Evolutionary conservation across 2,113 vertebrate genomes (phyloP).

Genomic region (Gopherus evgoodei): DNA sequence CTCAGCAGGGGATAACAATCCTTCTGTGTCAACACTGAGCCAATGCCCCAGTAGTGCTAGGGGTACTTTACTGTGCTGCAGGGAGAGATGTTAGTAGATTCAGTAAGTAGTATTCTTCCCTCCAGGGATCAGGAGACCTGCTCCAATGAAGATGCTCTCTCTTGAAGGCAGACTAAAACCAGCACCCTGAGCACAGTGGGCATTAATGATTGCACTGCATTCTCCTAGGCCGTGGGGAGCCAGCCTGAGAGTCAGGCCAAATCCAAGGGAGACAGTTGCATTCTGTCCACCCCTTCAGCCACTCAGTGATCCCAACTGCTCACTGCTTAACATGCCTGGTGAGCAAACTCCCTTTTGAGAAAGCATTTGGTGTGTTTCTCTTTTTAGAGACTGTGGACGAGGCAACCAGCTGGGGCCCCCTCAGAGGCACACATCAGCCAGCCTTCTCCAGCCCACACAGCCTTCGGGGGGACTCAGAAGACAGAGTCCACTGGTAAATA

Average conservation of each 20-base stretch:
- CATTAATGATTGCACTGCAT: neutral
- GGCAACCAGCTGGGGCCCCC: neutral
- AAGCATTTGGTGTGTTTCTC: neutral
- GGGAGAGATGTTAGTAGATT: neutral
- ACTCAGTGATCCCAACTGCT: neutral
- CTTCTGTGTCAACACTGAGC: neutral
- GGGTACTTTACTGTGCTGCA: neutral
- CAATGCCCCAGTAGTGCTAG: neutral
- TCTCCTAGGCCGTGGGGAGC: neutral
- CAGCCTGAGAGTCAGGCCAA: neutral
- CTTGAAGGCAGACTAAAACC: neutral
- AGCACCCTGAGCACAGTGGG: neutral
- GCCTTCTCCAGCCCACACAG: neutral
- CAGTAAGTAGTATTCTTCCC: neutral
- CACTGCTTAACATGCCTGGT: neutral
- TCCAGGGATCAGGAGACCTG: accelerated
- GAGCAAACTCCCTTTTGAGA: neutral
- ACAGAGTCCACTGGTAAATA: neutral
- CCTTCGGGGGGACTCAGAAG: neutral
- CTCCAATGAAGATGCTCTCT: neutral
- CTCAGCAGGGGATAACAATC: neutral
- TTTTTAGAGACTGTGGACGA: neutral
- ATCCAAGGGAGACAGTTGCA: neutral
- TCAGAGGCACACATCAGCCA: neutral
- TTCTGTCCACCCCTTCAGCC: neutral